Percentiles rank a stretch among this genome's conserved stretches.
phyloP scores from a whole-genome alignment of 2,113 vertebrate species.

The Bos javanicus region DNA sequence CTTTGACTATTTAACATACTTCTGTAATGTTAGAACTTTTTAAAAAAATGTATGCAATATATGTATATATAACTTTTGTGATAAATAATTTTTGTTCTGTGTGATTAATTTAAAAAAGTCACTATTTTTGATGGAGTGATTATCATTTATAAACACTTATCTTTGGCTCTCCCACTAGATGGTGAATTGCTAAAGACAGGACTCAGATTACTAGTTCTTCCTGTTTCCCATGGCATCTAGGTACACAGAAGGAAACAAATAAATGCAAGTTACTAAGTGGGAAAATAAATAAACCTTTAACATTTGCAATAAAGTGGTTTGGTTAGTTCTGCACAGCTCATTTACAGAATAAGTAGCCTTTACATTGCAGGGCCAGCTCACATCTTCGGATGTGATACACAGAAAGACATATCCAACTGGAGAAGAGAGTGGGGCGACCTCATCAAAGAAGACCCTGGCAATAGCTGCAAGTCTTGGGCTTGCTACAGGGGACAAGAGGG shows the following conservation, averaged over 20 bases:
- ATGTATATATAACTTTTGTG: background rate
- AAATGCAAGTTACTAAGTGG: background rate
- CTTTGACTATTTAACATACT: background rate
- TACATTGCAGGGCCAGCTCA: background rate
- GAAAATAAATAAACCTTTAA: constrained; percentile 14
- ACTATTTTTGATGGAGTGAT: background rate
- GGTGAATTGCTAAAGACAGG: background rate
- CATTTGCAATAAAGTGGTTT: background rate
- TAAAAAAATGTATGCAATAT: background rate
- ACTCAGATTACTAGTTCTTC: background rate
- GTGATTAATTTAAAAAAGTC: background rate
- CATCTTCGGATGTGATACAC: background rate
- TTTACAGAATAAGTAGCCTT: background rate
- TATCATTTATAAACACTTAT: background rate
- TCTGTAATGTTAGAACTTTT: background rate
- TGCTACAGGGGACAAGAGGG: background rate
- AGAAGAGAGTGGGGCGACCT: background rate
- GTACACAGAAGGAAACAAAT: background rate
- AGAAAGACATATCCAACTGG: background rate
- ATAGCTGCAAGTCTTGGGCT: background rate
- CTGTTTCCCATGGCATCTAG: background rate
- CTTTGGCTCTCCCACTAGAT: background rate
- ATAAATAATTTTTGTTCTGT: background rate
- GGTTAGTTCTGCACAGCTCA: background rate
- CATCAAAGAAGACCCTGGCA: background rate